Conservation (phyloP, 2,888 invertebrate species). For the Zygaena filipendulae region DNA sequence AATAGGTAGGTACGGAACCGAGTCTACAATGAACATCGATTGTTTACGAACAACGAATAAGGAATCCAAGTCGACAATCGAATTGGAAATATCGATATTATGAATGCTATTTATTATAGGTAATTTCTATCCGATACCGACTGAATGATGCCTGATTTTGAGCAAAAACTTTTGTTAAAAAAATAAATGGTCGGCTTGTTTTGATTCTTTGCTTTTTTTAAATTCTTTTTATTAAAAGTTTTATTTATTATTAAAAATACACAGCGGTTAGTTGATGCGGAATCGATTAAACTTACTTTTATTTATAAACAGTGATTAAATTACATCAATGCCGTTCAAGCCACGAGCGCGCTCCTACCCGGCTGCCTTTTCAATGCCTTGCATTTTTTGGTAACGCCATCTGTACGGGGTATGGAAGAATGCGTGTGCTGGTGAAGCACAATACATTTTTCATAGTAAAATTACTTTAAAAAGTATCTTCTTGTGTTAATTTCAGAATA, state of each 20-base stretch:
- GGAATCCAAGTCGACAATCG: too few species aligned
- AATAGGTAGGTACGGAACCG: slow-evolving; percentile 45
- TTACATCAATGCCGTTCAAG: slow-evolving; percentile 60
- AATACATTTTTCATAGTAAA: too few species aligned
- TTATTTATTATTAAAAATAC: slow-evolving; percentile 47
- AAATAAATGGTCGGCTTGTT: slow-evolving; percentile 56
- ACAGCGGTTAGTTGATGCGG: slow-evolving; percentile 55
- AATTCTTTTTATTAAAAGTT: too few species aligned
- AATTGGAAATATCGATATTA: too few species aligned
- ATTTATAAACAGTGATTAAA: slow-evolving; percentile 61
- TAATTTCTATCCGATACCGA: too few species aligned
- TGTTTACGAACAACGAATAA: slow-evolving; percentile 33
- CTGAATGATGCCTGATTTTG: slow-evolving; percentile 48
- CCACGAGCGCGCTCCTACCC: slow-evolving; percentile 49
- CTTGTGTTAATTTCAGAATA: too few species aligned
- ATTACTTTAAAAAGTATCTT: too few species aligned
- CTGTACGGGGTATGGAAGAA: too few species aligned
- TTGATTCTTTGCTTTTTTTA: too few species aligned
- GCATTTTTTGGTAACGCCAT: slow-evolving; percentile 15
- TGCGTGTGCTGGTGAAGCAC: too few species aligned
- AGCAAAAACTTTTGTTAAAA: slow-evolving; percentile 63
- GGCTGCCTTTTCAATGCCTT: slow-evolving; percentile 27
- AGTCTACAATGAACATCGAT: slow-evolving; percentile 49
- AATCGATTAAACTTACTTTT: slow-evolving; percentile 60
- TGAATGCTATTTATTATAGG: too few species aligned